Evolutionary conservation across 2,797 vertebrate genomes (phyloP).

Genomic region (Lateolabrax maculatus): DNA sequence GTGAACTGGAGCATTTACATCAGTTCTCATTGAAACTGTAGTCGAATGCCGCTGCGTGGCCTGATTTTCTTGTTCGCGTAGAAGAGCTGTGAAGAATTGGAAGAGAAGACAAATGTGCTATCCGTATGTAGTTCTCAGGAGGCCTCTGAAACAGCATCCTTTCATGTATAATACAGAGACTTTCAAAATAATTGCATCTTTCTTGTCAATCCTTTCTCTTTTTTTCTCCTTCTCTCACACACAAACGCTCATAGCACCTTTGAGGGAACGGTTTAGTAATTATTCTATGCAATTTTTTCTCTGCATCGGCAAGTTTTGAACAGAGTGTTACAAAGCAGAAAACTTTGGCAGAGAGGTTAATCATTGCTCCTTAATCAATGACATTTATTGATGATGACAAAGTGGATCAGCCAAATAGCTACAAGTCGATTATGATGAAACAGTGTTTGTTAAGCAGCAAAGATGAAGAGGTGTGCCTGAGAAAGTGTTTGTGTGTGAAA

Average conservation of each 20-base stretch:
- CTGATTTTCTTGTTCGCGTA: constrained; percentile 57
- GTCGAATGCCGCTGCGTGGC: constrained; percentile 49
- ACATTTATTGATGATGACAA: constrained; percentile 53
- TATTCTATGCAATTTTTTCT: constrained; percentile 47
- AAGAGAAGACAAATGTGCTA: constrained; percentile 68
- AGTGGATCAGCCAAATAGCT: constrained; percentile 46
- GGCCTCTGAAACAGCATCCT: constrained; percentile 56
- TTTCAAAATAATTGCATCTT: constrained; percentile 74
- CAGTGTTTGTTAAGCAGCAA: constrained; percentile 31
- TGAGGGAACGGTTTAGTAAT: constrained; percentile 61
- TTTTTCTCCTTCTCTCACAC: constrained; percentile 24
- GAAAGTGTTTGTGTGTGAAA: constrained; percentile 12
- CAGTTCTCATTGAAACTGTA: constrained; percentile 61
- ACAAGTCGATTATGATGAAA: constrained; percentile 55
- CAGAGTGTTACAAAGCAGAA: constrained; percentile 28
- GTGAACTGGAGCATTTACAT: constrained; percentile 72
- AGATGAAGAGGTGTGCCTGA: constrained; percentile 16
- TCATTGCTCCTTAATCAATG: constrained; percentile 42
- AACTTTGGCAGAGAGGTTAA: constrained; percentile 52
- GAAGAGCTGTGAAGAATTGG: constrained; percentile 58
- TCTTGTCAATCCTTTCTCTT: constrained; percentile 62
- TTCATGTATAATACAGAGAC: constrained; percentile 75
- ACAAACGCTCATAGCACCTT: constrained; percentile 45
- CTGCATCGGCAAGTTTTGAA: constrained; percentile 43
- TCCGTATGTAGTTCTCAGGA: constrained; percentile 59